phyloP scores from a whole-genome alignment of 2,888 invertebrate species.

The Sturmia bella region DNA sequence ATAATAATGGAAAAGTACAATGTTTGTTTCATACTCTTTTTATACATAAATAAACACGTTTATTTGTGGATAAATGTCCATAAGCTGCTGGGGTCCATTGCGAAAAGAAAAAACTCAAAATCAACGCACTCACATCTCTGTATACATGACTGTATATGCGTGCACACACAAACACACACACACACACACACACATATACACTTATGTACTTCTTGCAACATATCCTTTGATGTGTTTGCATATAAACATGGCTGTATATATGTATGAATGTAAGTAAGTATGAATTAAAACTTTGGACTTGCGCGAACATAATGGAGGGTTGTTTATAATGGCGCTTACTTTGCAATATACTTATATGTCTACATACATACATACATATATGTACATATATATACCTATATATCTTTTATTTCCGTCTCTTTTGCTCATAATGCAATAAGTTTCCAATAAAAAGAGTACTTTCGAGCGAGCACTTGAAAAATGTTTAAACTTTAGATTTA shows the following conservation, averaged over 20 bases:
- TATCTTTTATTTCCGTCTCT: slow-evolving; percentile 68
- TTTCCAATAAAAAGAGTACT: slow-evolving; percentile 66
- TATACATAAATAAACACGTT: too few relatives aligned
- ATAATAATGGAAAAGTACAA: not conserved
- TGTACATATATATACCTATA: too few relatives aligned
- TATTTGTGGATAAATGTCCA: too few relatives aligned
- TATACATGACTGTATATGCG: not conserved
- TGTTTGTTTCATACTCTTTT: too few relatives aligned
- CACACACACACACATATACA: not conserved
- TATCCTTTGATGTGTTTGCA: too few relatives aligned
- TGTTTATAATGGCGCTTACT: slow-evolving; percentile 68
- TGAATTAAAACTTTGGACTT: slow-evolving; percentile 49
- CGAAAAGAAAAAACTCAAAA: slow-evolving; percentile 24
- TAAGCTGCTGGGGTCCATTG: not conserved
- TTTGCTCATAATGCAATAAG: slow-evolving; percentile 50
- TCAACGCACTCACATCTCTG: not conserved
- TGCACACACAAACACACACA: not conserved
- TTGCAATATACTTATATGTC: slow-evolving; percentile 56
- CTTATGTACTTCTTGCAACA: slow-evolving; percentile 2
- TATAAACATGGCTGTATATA: not conserved
- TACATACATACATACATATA: too few relatives aligned
- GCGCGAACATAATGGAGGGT: slow-evolving; percentile 66
- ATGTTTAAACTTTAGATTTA: slow-evolving; percentile 46
- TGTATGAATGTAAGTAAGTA: slow-evolving; percentile 20
- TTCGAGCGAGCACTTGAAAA: slow-evolving; percentile 41